Base-by-base conservation (phyloP, 2,888 invertebrate genomes). In the Clanis bilineata region DNA sequence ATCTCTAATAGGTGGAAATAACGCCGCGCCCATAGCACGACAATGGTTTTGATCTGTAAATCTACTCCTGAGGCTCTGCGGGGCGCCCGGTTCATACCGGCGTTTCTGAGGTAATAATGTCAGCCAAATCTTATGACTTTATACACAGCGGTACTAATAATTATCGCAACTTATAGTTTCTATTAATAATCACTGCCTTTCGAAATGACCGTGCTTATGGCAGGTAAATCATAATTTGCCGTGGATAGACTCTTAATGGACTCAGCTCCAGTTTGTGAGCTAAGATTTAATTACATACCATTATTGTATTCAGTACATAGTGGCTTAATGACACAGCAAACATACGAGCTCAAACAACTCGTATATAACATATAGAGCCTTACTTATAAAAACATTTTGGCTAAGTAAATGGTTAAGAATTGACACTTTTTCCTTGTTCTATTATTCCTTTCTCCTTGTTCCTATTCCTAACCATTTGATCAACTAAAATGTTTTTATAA, bases 111-210 rank as follows among this genome's bases (percentile, higher is more conserved):
- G 76, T 77, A 69, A 73, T 75, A 76, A 73, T 73, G 72, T 67
- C 69, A 67, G 71, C 77, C 76, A 72, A 76, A 75, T 70, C 70
- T 69, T 64, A 78, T 71, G 75, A 74, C 76, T 51, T 80, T 79
- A 81, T 83, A 79, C 77, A 79, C 80, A 76, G 80, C 80, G 76
- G 70, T 70, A 69, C 74, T 87, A 85, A 86, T 28, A 51, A 51
- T 86, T 72, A n/a, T n/a, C n/a, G n/a, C n/a, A 76, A 72, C 76
- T 81, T 72, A 82, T 75, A 74, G 81, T 85, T 85, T 83, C 77
- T 82, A 85, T 80, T 75, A 79, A 80, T 86, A 86, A 84, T 83
- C 81, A 78, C 75, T 69, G 70, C 72, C 72, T 81, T 77, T 79
- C 74, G 72, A 71, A 79, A 79, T 72, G 72, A 75, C 73, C 74